Evolutionary conservation across 2,797 vertebrate species (phyloP), one percentile per base, ranked within the genome.

Genomic region (Sparidentex hasta): DNA sequence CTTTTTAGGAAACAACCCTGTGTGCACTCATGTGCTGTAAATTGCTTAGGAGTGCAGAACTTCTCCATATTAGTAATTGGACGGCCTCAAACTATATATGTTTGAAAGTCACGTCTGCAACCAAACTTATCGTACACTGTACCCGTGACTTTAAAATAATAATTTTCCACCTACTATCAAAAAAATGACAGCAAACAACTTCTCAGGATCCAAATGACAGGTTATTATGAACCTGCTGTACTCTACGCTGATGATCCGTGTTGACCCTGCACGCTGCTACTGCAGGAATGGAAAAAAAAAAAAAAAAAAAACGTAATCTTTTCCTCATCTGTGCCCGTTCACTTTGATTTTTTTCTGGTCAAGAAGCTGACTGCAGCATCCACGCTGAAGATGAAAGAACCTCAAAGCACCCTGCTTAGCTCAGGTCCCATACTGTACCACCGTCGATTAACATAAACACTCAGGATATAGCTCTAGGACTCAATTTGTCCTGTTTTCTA

Each of bases 401-500:
- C 64, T 62, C 1, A 57, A 65, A 73, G 65, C 14, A 47, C 46
- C 52, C 55, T 16, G 62, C 80, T 84, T 25, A 65, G 58, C 83
- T 77, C 83, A 51, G 77, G 85, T 85, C 66, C 78, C 68, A 47
- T 54, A 85, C 71, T 80, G 48, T 55, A 87, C 81, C 71, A 2
- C 63, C 11, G 66, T 64, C 47, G 7, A 87, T 86, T 87, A 80
- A 78, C 90, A 90, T 69, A 73, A 83, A 84, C 85, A 81, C 78
- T 69, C 70, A 13, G 62, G 61, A 84, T 62, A 51, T 44, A 72
- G 81, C 88, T 87, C 44, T 5, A 71, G 79, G 74, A 86, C 84
- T 87, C 68, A 63, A 73, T 88, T 83, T 88, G 79, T 80, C 84
- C 81, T 70, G 74, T 87, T 87, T 90, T 69, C 83, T 71, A 74